Base-by-base conservation (phyloP, 2,797 vertebrate species). In the Chelidonichthys spinosus region DNA sequence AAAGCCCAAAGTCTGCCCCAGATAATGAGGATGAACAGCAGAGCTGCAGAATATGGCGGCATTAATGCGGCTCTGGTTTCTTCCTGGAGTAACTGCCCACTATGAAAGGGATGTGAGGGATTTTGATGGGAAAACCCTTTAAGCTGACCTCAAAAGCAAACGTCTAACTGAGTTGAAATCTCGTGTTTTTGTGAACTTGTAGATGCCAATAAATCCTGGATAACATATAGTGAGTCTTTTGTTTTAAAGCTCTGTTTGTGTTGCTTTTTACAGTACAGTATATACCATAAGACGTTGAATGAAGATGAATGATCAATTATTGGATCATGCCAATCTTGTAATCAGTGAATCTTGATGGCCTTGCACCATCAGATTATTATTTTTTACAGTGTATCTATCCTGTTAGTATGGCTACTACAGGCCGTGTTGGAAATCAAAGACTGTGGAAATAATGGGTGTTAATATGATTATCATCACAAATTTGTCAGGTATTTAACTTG, bases 31-130 rank as follows among this genome's bases (percentile, higher is more conserved):
- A 18, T 49, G 49, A 53, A 56, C 11, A 7, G 55, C 13, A 46
- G 50, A 47, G 39, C 40, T 76, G 35, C 18, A 63, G n/a, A 68
- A 39, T 2, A 64, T 14, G 53, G 47, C 44, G 46, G 37, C 50
- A 50, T 55, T 55, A 72, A 64, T 4, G 17, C 55, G 39, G 13
- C 18, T 64, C 35, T n/a, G 52, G n/a, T n/a, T n/a, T n/a, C n/a
- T n/a, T n/a, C n/a, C n/a, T n/a, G n/a, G n/a, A 6, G 17, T 49
- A 11, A 54, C 18, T 37, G 9, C 7, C 11, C 7, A 53, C 61
- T 56, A 69, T 74, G 60, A 59, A 17, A 74, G 33, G 32, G 56
- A n/a, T 2, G 63, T 44, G 36, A 13, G 10, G 13, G 65, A 64
- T 63, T 68, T 4, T 56, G 49, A 1, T 56, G 43, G 50, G 58